These are phyloP conservation scores for Uropetala carovei DNA, from an alignment of 2,888 invertebrate species.

Conservation along the genomic window DNA sequence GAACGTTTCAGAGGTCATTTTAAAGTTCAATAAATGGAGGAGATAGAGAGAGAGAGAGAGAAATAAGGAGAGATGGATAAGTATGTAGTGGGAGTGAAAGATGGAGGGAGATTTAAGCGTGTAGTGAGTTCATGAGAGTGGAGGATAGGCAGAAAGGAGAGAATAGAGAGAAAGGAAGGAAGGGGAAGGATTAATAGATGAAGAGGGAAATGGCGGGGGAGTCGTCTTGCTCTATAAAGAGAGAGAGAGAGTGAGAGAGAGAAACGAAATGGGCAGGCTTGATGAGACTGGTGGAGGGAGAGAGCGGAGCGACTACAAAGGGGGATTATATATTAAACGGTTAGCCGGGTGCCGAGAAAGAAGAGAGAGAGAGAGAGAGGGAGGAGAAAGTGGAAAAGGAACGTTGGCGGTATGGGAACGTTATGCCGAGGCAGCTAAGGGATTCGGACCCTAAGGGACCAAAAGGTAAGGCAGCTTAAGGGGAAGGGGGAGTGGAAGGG, in stretches of 20 bases:
- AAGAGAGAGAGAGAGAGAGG: background rate
- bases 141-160: background rate
- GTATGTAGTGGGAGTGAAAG: background rate
- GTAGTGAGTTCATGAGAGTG: background rate
- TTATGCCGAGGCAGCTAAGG: background rate
- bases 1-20: no score
- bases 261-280: background rate
- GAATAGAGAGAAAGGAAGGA: background rate
- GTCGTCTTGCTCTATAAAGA: background rate
- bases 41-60: background rate
- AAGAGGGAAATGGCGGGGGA: background rate
- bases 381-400: background rate
- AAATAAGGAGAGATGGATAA: no score
- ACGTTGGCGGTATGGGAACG: background rate
- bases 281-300: background rate
- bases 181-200: background rate
- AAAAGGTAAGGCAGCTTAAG: background rate
- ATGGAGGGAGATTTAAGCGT: background rate
- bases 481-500: background rate
- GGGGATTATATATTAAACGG: slow-evolving; percentile 28
- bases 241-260: background rate
- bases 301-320: background rate
- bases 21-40: no score
- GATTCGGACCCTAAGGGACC: background rate
- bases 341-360: background rate